A percentile compares a stretch with the other conserved stretches of the same genome.
phyloP scores from a whole-genome alignment of 1,140 invertebrate species.

The Carposina sasakii region DNA sequence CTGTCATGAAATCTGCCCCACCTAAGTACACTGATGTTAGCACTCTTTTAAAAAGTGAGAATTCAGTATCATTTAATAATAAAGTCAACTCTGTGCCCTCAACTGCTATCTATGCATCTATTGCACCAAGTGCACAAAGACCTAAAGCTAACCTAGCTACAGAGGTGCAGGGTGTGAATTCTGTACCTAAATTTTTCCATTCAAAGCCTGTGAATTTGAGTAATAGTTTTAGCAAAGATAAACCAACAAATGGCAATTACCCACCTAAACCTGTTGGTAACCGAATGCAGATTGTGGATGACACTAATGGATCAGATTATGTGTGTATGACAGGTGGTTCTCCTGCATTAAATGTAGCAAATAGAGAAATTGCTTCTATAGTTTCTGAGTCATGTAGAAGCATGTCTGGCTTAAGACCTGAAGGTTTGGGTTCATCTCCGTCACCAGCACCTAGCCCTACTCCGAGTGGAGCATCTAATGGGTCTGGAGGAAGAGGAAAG shows the following conservation, averaged over 20 bases:
- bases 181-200: conserved; percentile 66
- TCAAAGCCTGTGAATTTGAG: conserved; percentile 51
- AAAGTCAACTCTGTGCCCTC: conserved; percentile 66
- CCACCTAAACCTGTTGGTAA: conserved; percentile 37
- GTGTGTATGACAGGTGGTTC: conserved; percentile 80
- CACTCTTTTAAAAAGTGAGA: conserved; percentile 56
- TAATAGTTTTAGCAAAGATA: conserved; percentile 28
- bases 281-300: conserved; percentile 72
- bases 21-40: conserved; percentile 63
- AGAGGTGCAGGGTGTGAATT: conserved; percentile 54
- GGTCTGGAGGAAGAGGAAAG: conserved; percentile 77
- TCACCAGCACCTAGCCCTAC: conserved; percentile 69
- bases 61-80: conserved; percentile 57
- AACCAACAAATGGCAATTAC: conserved; percentile 46
- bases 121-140: conserved; percentile 69
- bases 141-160: conserved; percentile 70
- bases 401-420: conserved; percentile 48
- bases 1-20: conserved; percentile 62
- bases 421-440: conserved; percentile 42
- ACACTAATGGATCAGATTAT: conserved; percentile 80
- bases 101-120: conserved; percentile 70
- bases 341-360: conserved; percentile 43
- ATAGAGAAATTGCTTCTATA: conserved; percentile 49
- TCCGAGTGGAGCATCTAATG: conserved; percentile 66
- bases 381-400: conserved; percentile 49